Evolutionary conservation across 2,888 invertebrate genomes (phyloP), one percentile per base, ranked within the genome.

Genomic region (Drosophila colorata): DNA sequence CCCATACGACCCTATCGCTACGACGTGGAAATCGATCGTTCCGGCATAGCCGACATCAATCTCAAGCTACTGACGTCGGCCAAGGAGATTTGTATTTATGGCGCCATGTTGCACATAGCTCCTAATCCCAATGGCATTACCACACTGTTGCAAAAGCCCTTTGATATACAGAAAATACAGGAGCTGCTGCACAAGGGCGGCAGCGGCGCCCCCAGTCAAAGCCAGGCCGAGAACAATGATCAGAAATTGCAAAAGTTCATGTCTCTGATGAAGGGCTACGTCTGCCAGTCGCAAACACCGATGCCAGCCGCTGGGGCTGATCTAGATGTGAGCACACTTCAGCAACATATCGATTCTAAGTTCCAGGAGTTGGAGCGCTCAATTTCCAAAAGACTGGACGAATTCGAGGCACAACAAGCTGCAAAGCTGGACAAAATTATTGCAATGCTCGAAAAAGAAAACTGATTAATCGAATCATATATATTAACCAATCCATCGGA

Each of bases 71-170:
- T 92, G 7, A 82, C 91, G 4, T 43, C 80, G 4, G 64, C 72
- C 3, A 73, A 74, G 28, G 90, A 91, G 66, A 70, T 92, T 28
- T 91, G 92, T 55, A 74, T 92, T 35, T 92, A 87, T 79, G 92
- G 92, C 4, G 73, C 88, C n/a, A 74, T 88, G 49, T 37, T 92
- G 20, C 85, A 90, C 47, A 77, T 90, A 11, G 86, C 82, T 0
- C 90, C 90, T 0, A 91, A 91, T 66, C 90, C 90, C 2, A 90
- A 91, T 74, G 91, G 90, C 2, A 83, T 91, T 5, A 89, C 90
- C 1, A 89, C 89, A 9, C 78, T 90, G 33, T 14, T 70, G 13
- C 82, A 88, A 1, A 74, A 76, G 13, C 49, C 69, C 4, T 87
- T 91, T 38, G 88, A 92, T 60, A 63, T 91, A 35, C 71, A 87